phyloP scores from a whole-genome alignment of 2,113 vertebrate genomes.

The Montifringilla adamsi region DNA sequence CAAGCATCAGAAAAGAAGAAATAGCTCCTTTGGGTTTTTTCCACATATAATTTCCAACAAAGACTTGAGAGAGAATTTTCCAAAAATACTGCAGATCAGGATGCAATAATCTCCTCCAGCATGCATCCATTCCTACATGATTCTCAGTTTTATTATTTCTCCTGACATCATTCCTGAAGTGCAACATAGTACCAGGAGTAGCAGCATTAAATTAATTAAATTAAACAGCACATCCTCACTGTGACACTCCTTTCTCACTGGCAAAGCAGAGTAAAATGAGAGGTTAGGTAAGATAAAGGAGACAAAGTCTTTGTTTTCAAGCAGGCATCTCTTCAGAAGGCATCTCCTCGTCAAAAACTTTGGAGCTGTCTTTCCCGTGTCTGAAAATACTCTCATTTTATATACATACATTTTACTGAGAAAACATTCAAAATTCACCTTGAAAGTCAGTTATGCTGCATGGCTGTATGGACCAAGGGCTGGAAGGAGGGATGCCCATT shows the following conservation, averaged over 20 bases:
- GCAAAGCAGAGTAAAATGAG: not conserved
- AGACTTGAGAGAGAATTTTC: not conserved
- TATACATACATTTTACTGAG: not conserved
- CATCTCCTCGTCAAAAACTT: not conserved
- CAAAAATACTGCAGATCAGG: not conserved
- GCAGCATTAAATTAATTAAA: not conserved
- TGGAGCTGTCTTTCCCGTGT: not conserved
- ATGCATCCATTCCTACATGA: not conserved
- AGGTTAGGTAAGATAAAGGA: not conserved
- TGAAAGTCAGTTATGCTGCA: not conserved
- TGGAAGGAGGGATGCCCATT: not conserved
- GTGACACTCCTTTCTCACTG: not conserved
- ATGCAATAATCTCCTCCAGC: not conserved
- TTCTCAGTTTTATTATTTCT: not conserved
- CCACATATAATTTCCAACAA: not conserved
- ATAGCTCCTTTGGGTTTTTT: not conserved
- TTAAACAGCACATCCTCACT: not conserved
- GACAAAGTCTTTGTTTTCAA: not conserved
- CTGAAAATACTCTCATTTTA: not conserved
- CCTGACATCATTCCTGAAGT: not conserved
- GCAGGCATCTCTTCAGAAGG: not conserved
- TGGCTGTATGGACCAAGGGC: not conserved
- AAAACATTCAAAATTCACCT: not conserved
- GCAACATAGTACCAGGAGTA: not conserved
- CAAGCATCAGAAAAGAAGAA: not conserved